These are phyloP conservation scores for Megatriorchis doriae DNA, from an alignment of 2,113 vertebrate species.

Conservation along the genomic window DNA sequence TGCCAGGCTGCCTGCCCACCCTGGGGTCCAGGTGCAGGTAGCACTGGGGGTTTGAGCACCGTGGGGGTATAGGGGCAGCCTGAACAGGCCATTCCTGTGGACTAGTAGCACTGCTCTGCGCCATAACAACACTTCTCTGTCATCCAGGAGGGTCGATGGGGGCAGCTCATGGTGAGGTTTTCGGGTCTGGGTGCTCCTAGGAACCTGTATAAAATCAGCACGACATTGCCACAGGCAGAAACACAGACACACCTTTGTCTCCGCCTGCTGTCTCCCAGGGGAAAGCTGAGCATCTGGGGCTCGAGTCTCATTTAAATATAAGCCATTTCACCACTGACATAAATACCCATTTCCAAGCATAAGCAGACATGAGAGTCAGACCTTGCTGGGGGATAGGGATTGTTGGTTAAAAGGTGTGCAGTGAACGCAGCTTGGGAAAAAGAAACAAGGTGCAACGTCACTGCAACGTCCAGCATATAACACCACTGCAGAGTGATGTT, in stretches of 20 bases:
- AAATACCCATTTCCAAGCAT: neutral
- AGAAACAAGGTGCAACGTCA: neutral
- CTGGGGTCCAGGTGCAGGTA: neutral
- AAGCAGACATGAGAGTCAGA: neutral
- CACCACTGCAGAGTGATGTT: no score
- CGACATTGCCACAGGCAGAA: accelerated
- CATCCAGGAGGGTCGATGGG: accelerated
- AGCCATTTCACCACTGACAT: neutral
- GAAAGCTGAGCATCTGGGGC: neutral
- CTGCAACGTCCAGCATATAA: accelerated
- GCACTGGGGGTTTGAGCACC: neutral
- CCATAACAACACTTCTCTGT: neutral
- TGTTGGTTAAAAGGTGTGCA: neutral
- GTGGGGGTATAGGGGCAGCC: neutral
- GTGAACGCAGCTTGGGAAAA: neutral
- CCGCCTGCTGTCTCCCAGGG: neutral
- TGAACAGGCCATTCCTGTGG: neutral
- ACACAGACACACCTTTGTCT: neutral
- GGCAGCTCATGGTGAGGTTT: neutral
- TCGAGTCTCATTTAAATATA: neutral
- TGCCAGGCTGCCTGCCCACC: neutral
- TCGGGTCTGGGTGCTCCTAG: neutral
- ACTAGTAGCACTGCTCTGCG: neutral
- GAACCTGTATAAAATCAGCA: neutral
- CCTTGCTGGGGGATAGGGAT: neutral